Conservation (phyloP, 2,888 invertebrate genomes). For the Lordiphosa fenestrarum region DNA sequence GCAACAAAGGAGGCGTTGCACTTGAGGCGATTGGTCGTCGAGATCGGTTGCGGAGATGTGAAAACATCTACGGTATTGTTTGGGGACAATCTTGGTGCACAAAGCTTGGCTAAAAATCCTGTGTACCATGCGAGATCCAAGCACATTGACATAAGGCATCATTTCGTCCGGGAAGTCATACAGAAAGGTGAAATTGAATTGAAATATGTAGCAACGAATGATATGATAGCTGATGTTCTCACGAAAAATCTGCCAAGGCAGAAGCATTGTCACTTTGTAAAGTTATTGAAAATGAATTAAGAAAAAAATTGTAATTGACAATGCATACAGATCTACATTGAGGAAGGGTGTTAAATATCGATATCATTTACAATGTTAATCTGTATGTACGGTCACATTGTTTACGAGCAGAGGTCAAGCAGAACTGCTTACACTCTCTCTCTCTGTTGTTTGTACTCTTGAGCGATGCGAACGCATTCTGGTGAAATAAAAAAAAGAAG, state of each 20-base stretch:
- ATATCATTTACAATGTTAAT: too few species aligned
- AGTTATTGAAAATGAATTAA: neutral
- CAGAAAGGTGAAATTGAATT: too few species aligned
- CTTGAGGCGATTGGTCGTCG: neutral
- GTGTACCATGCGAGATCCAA: neutral
- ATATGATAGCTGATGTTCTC: constrained; percentile 5
- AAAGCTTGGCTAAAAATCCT: neutral
- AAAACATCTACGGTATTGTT: neutral
- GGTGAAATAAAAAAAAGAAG: too few species aligned
- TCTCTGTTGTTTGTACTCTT: too few species aligned
- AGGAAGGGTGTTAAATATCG: neutral
- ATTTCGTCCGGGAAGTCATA: too few species aligned
- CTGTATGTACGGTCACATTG: too few species aligned
- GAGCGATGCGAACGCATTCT: too few species aligned
- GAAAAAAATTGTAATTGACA: neutral
- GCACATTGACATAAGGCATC: too few species aligned
- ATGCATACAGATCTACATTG: neutral
- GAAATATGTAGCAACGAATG: constrained; percentile 1
- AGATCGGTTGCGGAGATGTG: neutral
- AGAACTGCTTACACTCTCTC: too few species aligned
- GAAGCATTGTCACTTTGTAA: neutral
- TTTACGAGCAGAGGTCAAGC: too few species aligned
- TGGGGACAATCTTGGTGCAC: constrained; percentile 2
- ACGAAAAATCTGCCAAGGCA: constrained; percentile 5
- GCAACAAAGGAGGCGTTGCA: neutral